Conservation (phyloP, 2,797 vertebrate species). For the Peromyscus attwateri region DNA sequence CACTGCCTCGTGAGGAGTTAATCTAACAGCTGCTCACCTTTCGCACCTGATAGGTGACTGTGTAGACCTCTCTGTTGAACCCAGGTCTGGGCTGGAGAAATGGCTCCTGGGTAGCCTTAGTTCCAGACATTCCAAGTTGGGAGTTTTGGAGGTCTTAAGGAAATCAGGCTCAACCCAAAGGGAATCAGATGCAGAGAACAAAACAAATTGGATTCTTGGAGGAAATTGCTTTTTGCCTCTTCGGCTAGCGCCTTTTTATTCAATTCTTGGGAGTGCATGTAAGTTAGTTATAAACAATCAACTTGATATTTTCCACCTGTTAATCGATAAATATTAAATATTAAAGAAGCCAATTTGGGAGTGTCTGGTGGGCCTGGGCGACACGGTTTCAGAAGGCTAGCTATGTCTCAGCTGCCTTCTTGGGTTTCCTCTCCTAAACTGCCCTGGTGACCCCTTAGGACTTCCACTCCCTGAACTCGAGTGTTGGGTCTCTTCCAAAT, state of each 20-base stretch:
- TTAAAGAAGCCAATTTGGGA: constrained; percentile 33
- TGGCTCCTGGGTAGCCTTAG: not conserved
- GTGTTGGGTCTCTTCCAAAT: not conserved
- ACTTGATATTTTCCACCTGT: constrained; percentile 51
- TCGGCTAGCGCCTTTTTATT: constrained; percentile 60
- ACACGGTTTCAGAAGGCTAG: not conserved
- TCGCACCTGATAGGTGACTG: constrained; percentile 58
- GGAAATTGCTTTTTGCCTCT: constrained; percentile 69
- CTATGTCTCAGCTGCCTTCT: not conserved
- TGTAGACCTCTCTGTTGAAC: constrained; percentile 43
- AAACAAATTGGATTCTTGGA: constrained; percentile 71
- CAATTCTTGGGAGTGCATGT: constrained; percentile 60
- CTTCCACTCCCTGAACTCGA: not conserved
- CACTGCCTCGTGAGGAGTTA: constrained; percentile 78
- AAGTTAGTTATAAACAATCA: constrained; percentile 62
- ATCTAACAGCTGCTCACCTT: constrained; percentile 71
- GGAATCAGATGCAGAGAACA: constrained; percentile 57
- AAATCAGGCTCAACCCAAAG: constrained; percentile 55
- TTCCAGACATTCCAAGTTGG: not conserved
- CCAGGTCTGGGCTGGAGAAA: not conserved
- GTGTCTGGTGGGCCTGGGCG: not conserved
- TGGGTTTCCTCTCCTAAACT: not conserved
- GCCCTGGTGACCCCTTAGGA: not conserved
- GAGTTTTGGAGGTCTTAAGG: not conserved
- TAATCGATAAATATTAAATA: constrained; percentile 68